Percentiles rank a stretch among this genome's conserved stretches.
Evolutionary conservation across 2,888 invertebrate species (phyloP).

Genomic region (Dicycla oo): DNA sequence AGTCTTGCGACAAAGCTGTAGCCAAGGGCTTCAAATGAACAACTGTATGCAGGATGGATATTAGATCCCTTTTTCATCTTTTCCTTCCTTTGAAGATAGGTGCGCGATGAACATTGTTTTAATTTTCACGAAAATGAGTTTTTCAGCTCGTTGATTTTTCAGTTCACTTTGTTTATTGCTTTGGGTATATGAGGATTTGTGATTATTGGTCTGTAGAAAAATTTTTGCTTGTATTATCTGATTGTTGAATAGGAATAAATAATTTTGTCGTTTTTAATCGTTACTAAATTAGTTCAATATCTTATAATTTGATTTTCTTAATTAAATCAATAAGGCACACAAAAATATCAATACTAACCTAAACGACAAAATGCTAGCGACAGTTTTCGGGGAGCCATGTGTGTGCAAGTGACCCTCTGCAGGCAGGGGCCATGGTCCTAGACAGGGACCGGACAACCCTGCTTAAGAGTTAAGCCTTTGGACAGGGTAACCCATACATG

Average conservation of each 20-base stretch:
- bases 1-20: constrained; percentile 36
- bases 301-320: too few relatives aligned
- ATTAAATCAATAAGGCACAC: too few relatives aligned
- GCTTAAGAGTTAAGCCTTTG: too few relatives aligned
- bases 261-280: not conserved
- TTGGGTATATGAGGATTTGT: not conserved
- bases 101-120: constrained; percentile 34
- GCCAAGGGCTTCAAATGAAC: constrained; percentile 52
- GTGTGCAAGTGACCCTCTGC: too few relatives aligned
- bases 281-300: too few relatives aligned
- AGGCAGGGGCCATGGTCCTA: too few relatives aligned
- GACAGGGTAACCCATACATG: too few relatives aligned
- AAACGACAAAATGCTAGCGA: too few relatives aligned
- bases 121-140: constrained; percentile 47
- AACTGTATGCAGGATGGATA: constrained; percentile 44
- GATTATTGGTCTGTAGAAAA: not conserved
- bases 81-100: constrained; percentile 42
- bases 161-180: not conserved
- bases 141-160: constrained; percentile 22
- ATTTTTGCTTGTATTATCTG: not conserved
- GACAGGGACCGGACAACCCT: too few relatives aligned
- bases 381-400: too few relatives aligned
- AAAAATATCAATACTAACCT: too few relatives aligned
- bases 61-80: constrained; percentile 37
- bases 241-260: not conserved